A percentile compares a stretch with the other conserved stretches of the same genome.
Evolutionary conservation across 2,888 invertebrate species (phyloP).

Genomic region (Clitarchus hookeri): DNA sequence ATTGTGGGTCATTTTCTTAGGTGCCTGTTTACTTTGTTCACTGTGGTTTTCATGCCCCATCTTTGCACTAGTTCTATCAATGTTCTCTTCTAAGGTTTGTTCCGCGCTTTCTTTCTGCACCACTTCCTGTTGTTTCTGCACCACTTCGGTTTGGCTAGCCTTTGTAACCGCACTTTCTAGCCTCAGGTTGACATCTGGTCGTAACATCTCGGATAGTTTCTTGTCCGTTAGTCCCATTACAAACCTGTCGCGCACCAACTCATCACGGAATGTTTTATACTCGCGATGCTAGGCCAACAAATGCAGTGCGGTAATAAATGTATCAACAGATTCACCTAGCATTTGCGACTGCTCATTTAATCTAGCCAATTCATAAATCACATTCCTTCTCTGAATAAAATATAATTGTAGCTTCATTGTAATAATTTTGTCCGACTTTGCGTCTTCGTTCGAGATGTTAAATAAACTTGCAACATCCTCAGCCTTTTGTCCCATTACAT

Average conservation of each 20-base stretch:
- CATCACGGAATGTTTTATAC: neutral
- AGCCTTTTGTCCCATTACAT: neutral
- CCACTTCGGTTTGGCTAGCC: neutral
- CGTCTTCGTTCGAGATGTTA: slow-evolving; percentile 81
- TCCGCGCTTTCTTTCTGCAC: neutral
- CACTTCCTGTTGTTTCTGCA: neutral
- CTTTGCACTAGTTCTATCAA: neutral
- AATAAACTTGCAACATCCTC: slow-evolving; percentile 91
- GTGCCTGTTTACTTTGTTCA: neutral
- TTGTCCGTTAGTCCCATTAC: neutral
- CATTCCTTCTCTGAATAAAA: neutral
- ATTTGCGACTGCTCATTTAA: neutral
- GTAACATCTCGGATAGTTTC: neutral
- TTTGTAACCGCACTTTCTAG: neutral
- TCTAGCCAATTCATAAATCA: neutral
- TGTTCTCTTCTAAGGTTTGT: slow-evolving; percentile 18
- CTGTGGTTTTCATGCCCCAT: neutral
- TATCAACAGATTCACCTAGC: neutral
- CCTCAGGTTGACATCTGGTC: neutral
- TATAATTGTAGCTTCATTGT: neutral
- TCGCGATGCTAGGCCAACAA: neutral
- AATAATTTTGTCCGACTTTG: slow-evolving; percentile 56
- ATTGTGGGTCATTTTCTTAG: neutral
- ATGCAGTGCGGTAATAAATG: neutral
- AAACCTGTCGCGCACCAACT: neutral